A percentile compares a stretch with the other conserved stretches of the same genome.
Evolutionary conservation across 2,888 invertebrate species (phyloP).

Genomic region (Ormyrus pomaceus): DNA sequence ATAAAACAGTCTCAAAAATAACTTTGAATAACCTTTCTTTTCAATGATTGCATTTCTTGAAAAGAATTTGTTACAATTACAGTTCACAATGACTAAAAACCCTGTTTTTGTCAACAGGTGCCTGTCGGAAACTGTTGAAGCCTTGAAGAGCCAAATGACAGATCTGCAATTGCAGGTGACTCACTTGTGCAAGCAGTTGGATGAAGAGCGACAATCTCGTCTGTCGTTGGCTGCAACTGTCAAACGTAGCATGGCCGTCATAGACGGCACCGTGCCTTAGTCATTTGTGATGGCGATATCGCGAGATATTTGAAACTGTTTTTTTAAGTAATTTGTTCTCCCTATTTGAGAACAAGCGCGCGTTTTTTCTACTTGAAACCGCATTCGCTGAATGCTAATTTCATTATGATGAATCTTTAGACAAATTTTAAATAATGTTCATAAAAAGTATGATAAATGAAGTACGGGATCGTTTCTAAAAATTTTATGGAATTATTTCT

Average conservation of each 20-base stretch:
- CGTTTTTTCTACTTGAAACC: constrained; percentile 30
- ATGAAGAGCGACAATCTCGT: constrained; percentile 81
- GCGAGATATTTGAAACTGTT: constrained; percentile 31
- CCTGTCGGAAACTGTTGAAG: constrained; percentile 86
- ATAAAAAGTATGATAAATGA: constrained; percentile 18
- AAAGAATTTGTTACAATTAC: constrained; percentile 11
- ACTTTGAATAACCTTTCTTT: constrained; percentile 15
- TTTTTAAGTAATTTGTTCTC: constrained; percentile 37
- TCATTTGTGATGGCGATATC: constrained; percentile 38
- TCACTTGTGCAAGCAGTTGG: constrained; percentile 80
- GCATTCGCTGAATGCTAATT: constrained; percentile 46
- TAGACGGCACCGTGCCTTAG: constrained; percentile 65
- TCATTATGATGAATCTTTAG: constrained; percentile 14
- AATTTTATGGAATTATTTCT: background rate
- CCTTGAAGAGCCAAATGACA: constrained; percentile 85
- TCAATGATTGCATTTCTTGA: constrained; percentile 22
- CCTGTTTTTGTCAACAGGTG: constrained; percentile 76
- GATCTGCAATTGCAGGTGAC: constrained; percentile 81
- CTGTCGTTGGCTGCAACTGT: constrained; percentile 72
- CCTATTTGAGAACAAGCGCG: constrained; percentile 27
- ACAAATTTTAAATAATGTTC: constrained; percentile 13
- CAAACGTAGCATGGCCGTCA: constrained; percentile 70
- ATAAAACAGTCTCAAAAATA: background rate
- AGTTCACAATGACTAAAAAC: constrained; percentile 25
- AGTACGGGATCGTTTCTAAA: constrained; percentile 24